Percentiles rank a stretch among this genome's conserved stretches.
Evolutionary conservation across 2,797 vertebrate genomes (phyloP).

Genomic region (Rhinella marina): DNA sequence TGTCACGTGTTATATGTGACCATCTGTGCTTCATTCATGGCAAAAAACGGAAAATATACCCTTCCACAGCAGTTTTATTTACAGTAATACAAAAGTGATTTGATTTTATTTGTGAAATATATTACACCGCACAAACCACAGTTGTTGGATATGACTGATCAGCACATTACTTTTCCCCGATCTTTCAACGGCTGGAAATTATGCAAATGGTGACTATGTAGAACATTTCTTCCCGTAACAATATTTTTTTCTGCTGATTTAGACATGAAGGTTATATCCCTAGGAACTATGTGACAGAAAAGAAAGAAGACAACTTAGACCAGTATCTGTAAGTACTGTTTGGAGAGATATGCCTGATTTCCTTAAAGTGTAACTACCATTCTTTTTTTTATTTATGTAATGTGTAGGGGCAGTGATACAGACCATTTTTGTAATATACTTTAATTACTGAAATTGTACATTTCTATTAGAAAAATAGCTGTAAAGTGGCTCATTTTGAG

Average conservation of each 20-base stretch:
- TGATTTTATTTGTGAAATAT: neutral
- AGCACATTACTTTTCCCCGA: neutral
- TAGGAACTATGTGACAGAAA: constrained; percentile 91
- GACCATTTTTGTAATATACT: too few species aligned
- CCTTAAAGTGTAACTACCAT: too few species aligned
- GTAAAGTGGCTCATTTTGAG: too few species aligned
- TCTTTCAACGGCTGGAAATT: neutral
- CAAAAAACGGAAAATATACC: neutral
- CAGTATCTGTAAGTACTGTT: constrained; percentile 86
- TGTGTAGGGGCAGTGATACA: too few species aligned
- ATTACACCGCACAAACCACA: neutral
- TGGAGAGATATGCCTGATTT: too few species aligned
- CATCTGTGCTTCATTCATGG: neutral
- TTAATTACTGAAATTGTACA: too few species aligned
- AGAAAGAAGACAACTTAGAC: constrained; percentile 84
- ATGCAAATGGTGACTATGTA: constrained; percentile 24
- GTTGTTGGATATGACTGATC: neutral
- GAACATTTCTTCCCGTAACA: constrained; percentile 19
- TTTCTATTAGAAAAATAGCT: too few species aligned
- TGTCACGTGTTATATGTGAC: neutral
- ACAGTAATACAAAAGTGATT: neutral
- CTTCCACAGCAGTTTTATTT: neutral
- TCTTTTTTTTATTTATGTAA: too few species aligned
- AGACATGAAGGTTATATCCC: constrained; percentile 93
- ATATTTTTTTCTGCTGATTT: constrained; percentile 55